A percentile compares a stretch with the other conserved stretches of the same genome.
Evolutionary conservation across 2,888 invertebrate genomes (phyloP).

Genomic region (Lissonota sp.): DNA sequence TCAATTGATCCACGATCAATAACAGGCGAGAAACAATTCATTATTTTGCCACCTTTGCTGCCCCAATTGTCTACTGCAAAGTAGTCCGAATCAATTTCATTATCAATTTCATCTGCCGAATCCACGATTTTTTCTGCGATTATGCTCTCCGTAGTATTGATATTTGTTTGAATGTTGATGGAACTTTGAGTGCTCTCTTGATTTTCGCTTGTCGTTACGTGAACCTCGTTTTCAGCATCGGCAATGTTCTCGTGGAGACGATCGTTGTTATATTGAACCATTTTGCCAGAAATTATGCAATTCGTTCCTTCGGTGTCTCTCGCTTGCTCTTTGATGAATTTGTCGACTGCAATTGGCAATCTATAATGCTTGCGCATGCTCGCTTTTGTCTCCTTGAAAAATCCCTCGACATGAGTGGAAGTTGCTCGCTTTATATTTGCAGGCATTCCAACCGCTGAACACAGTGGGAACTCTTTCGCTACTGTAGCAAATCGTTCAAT

Average conservation of each 20-base stretch:
- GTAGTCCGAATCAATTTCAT: background rate
- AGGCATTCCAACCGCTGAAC: constrained; percentile 16
- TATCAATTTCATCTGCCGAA: too few species aligned
- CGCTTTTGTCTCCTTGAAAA: background rate
- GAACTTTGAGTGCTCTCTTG: too few species aligned
- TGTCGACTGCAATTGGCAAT: constrained; percentile 1
- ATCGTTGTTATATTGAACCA: constrained; percentile 19
- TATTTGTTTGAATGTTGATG: too few species aligned
- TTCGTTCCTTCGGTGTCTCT: constrained; percentile 2
- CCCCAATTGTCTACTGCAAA: background rate
- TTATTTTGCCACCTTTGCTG: background rate
- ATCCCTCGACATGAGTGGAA: background rate
- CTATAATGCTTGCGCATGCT: constrained; percentile 1
- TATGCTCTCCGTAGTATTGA: too few species aligned
- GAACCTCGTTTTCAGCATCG: background rate
- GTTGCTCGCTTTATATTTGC: background rate
- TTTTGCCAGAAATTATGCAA: constrained; percentile 3
- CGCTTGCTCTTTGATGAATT: constrained; percentile 7
- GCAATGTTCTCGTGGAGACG: constrained; percentile 3
- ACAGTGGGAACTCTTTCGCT: constrained; percentile 19
- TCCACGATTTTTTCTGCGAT: too few species aligned
- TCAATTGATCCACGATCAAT: background rate
- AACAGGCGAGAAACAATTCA: background rate
- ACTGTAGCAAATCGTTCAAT: background rate
- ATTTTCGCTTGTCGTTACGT: background rate